phyloP scores from a whole-genome alignment of 2,797 vertebrate species.

The Furcifer pardalis region DNA sequence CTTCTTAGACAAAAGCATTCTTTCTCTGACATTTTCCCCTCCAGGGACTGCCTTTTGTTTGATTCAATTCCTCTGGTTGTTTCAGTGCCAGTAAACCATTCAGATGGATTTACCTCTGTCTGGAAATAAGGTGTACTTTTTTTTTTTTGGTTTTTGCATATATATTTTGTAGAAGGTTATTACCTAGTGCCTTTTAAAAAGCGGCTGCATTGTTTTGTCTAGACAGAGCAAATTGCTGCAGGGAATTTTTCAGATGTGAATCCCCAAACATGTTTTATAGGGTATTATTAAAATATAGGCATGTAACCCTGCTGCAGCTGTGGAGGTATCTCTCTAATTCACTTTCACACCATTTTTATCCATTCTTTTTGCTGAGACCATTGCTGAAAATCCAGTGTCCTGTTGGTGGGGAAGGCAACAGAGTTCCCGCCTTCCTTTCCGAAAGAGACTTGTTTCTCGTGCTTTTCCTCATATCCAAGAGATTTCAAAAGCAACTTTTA shows the following conservation, averaged over 20 bases:
- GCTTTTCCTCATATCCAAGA: neutral
- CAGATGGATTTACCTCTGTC: slow-evolving; percentile 75
- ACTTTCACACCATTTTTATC: neutral
- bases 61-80: slow-evolving; percentile 35
- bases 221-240: slow-evolving; percentile 72
- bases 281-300: slow-evolving; percentile 65
- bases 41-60: slow-evolving; percentile 64
- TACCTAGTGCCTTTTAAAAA: slow-evolving; percentile 75
- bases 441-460: neutral
- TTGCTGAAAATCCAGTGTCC: neutral
- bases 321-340: slow-evolving; percentile 45
- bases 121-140: slow-evolving; percentile 72
- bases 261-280: slow-evolving; percentile 64
- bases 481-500: neutral
- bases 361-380: fast-evolving
- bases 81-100: slow-evolving; percentile 68
- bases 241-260: slow-evolving; percentile 72
- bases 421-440: neutral
- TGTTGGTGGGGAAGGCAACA: neutral
- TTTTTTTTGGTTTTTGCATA: neutral
- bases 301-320: slow-evolving; percentile 24
- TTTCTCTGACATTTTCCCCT: slow-evolving; percentile 62
- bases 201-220: slow-evolving; percentile 80
- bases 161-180: slow-evolving; percentile 71
- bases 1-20: slow-evolving; percentile 72